A percentile compares a stretch with the other conserved stretches of the same genome.
These are phyloP conservation scores for Cyclargus thomasi DNA, from an alignment of 1,140 invertebrate genomes.

Conservation along the genomic window DNA sequence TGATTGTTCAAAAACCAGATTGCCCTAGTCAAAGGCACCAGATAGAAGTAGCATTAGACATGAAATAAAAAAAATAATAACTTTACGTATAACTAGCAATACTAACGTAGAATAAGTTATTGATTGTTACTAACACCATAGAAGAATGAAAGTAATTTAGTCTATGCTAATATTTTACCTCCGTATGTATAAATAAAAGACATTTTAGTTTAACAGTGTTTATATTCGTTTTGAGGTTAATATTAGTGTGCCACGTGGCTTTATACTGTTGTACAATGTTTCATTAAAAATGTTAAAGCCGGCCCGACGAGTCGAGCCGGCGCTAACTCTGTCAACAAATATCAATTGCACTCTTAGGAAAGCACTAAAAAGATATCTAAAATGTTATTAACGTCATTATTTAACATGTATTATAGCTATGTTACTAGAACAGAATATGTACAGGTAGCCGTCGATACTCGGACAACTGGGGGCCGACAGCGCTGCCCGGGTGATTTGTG, in stretches of 20 bases:
- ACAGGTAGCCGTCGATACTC: conserved; percentile 13
- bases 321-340: conserved; percentile 19
- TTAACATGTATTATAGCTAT: conserved; percentile 44
- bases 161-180: too few species aligned
- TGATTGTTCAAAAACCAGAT: too few species aligned
- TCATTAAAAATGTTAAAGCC: conserved; percentile 19
- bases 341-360: conserved; percentile 39
- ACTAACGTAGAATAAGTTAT: too few species aligned
- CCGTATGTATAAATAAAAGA: neutral
- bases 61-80: too few species aligned
- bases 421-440: conserved; percentile 26
- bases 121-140: too few species aligned
- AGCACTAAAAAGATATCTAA: conserved; percentile 57
- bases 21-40: too few species aligned
- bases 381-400: conserved; percentile 53
- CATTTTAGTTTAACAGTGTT: conserved; percentile 64
- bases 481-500: conserved; percentile 42
- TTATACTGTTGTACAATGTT: conserved; percentile 38
- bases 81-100: too few species aligned
- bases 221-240: conserved; percentile 71
- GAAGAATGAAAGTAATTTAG: too few species aligned
- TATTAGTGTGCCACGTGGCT: conserved; percentile 61
- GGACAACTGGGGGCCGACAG: neutral
- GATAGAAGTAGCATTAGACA: too few species aligned
- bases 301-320: conserved; percentile 16